Evolutionary conservation across 2,888 invertebrate genomes (phyloP), one percentile per base, ranked within the genome.

Genomic region (Scotopteryx bipunctaria): DNA sequence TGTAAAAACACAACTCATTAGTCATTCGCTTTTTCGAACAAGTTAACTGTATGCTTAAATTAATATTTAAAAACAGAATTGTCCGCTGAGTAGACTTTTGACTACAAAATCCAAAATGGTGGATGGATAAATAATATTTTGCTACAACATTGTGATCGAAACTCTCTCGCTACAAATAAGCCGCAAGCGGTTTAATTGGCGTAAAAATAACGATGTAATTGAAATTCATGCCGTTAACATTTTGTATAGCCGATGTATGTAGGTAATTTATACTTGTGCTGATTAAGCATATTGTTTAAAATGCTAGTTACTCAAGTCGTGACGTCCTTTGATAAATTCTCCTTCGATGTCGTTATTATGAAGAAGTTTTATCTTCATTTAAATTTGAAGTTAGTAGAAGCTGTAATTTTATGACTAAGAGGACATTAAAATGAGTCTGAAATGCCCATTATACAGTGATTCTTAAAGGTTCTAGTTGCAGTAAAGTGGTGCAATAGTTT

Each of bases 131-230:
- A 61, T 61, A 37, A 59, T 51, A 45, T 48, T 57, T 63, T 61
- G 38, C 17, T 51, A 37, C 40, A 53, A 59, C 38, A 66, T 59
- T 68, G 57, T 67, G 64, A 73, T 73, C 65, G 60, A 68, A 73
- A 72, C 57, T 59, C 57, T 65, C 59, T 60, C 52, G 60, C 63
- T 67, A 67, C 67, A 76, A 82, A 76, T 75, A 77, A 66, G 74
- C 75, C 80, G 71, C 80, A 71, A 62, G 44, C 57, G 42, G 78
- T 75, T 81, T 85, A 86, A 86, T 86, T 86, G 83, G 81, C 86
- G 81, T 84, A 81, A 87, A 87, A 85, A 88, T 87, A 87, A 87
- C 81, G 85, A 86, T 71, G 84, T 81, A 78, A 83, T 78, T 76
- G 69, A 77, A 78, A 76, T 77, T 75, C 70, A 69, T 68, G 73